phyloP scores from a whole-genome alignment of 2,797 vertebrate genomes.

The Darevskia nairensis region DNA sequence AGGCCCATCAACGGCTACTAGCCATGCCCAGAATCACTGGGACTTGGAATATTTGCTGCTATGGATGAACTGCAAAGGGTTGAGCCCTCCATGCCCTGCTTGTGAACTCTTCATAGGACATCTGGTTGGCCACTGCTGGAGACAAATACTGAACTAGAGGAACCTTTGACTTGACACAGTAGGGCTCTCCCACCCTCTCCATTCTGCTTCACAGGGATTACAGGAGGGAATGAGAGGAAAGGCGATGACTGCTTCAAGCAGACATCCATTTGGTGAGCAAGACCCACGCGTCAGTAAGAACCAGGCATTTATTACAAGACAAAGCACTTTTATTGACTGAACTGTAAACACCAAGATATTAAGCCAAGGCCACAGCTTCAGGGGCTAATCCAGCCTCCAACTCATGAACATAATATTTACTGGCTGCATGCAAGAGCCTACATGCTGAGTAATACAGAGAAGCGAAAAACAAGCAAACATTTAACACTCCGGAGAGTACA shows the following conservation, averaged over 20 bases:
- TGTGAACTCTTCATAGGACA: neutral
- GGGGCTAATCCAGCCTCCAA: neutral
- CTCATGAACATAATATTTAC: neutral
- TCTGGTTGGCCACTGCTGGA: neutral
- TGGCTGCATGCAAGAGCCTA: conserved; percentile 22
- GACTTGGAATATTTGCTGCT: neutral
- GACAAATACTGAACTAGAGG: neutral
- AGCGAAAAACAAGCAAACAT: conserved; percentile 1
- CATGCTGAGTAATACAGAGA: conserved; percentile 11
- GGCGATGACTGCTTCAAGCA: neutral
- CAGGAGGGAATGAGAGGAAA: neutral
- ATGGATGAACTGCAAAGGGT: no score
- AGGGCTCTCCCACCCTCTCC: neutral
- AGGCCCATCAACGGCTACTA: no score
- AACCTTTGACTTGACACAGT: neutral
- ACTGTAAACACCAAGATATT: conserved; percentile 4
- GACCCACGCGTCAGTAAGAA: conserved; percentile 20
- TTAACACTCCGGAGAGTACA: conserved; percentile 19
- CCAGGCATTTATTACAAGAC: neutral
- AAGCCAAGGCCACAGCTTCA: neutral
- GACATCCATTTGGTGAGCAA: neutral
- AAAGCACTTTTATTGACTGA: conserved; percentile 21
- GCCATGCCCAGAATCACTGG: no score
- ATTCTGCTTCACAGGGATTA: no score
- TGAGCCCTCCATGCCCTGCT: neutral